Conservation (phyloP, 2,888 invertebrate species). For the Agrochola macilenta region DNA sequence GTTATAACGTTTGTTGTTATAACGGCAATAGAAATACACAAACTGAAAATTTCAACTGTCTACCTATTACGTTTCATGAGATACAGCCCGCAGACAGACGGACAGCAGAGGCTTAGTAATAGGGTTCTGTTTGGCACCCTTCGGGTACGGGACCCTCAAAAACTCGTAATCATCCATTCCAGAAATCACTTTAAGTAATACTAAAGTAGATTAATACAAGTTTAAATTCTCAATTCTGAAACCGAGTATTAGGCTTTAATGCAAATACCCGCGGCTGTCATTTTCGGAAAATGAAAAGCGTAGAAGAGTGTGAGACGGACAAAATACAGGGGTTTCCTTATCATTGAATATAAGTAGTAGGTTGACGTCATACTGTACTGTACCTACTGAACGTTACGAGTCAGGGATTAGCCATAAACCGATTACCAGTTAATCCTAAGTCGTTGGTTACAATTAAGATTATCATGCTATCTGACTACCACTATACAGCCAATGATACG, state of each 20-base stretch:
- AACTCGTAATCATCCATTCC: background rate
- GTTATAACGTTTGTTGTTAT: no score
- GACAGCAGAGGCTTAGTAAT: no score
- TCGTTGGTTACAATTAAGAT: slow-evolving; percentile 1
- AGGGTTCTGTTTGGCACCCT: no score
- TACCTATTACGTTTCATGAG: no score
- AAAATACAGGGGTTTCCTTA: background rate
- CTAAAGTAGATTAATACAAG: background rate
- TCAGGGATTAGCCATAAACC: slow-evolving; percentile 21
- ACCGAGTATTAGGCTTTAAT: background rate
- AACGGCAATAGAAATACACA: no score
- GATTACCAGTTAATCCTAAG: slow-evolving; percentile 24
- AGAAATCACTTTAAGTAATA: background rate
- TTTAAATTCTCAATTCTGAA: background rate
- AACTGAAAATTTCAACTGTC: no score
- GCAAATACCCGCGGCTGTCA: background rate
- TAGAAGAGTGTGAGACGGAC: background rate
- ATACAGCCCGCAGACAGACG: no score
- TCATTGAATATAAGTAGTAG: background rate
- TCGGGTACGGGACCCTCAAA: background rate
- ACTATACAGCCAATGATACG: background rate
- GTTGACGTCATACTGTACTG: background rate
- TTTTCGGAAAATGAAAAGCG: background rate
- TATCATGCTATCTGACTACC: background rate
- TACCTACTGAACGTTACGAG: background rate